These are phyloP conservation scores for Seriola dumerili DNA, from an alignment of 2,113 vertebrate genomes.

Conservation along the genomic window DNA sequence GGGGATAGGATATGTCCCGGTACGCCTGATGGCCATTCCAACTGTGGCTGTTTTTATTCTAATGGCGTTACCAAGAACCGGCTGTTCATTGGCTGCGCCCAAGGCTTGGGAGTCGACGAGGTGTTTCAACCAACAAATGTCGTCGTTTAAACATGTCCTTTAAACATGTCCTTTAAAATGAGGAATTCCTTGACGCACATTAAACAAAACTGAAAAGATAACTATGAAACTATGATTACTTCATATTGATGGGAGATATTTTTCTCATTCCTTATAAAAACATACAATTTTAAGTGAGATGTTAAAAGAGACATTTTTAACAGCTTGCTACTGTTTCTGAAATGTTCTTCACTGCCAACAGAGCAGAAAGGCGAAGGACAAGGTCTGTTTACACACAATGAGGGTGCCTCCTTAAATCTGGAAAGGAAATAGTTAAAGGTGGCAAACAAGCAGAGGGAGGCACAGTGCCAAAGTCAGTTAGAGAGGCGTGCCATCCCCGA, in stretches of 20 bases:
- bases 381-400: not conserved
- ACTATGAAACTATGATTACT: too few species aligned
- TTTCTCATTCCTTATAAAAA: not conserved
- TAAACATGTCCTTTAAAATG: not conserved
- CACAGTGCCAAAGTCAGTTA: slow-evolving; percentile 69
- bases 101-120: too few species aligned
- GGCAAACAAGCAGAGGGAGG: slow-evolving; percentile 55
- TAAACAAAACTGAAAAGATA: too few species aligned
- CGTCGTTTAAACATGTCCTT: not conserved
- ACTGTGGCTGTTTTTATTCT: too few species aligned
- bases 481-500: slow-evolving; percentile 65
- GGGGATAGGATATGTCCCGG: too few species aligned
- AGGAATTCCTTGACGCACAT: not conserved
- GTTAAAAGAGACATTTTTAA: not conserved
- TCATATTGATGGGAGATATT: not conserved
- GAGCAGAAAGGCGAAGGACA: not conserved
- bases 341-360: not conserved
- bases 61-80: too few species aligned
- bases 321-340: not conserved
- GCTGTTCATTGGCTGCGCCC: too few species aligned
- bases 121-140: too few species aligned
- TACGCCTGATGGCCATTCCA: too few species aligned
- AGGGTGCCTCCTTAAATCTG: not conserved
- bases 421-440: slow-evolving; percentile 53
- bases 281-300: not conserved